A percentile compares a stretch with the other conserved stretches of the same genome.
phyloP scores from a whole-genome alignment of 2,797 vertebrate species.

The Enteromius afrohamiltoni region DNA sequence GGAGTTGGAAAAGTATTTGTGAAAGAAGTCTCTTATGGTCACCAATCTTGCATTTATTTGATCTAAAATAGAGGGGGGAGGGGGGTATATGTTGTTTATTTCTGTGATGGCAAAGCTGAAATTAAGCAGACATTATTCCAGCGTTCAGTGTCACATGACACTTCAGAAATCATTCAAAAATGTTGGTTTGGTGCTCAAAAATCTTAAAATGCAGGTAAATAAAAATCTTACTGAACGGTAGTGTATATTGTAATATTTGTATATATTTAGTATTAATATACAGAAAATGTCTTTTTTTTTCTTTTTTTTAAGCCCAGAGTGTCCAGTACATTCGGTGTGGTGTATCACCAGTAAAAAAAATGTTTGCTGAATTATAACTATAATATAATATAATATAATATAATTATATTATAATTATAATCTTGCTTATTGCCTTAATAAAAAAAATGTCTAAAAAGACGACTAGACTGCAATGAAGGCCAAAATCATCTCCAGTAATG shows the following conservation, averaged over 20 bases:
- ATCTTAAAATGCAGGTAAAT: background rate
- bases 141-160: background rate
- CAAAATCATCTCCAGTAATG: background rate
- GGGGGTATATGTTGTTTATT: background rate
- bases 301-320: background rate
- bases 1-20: background rate
- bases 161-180: background rate
- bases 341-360: background rate
- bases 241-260: background rate
- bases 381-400: too few species aligned
- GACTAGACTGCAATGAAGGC: background rate
- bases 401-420: too few species aligned
- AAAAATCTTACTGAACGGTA: background rate
- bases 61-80: background rate
- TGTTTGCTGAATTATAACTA: background rate
- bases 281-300: background rate
- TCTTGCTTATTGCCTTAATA: background rate
- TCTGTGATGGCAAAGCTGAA: background rate
- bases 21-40: background rate
- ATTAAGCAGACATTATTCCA: background rate
- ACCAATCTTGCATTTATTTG: background rate
- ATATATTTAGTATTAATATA: background rate
- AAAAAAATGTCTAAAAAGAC: background rate
- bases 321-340: background rate
- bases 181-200: background rate